A percentile compares a stretch with the other conserved stretches of the same genome.
Evolutionary conservation across 2,888 invertebrate species (phyloP).

Genomic region (Laothoe populi): DNA sequence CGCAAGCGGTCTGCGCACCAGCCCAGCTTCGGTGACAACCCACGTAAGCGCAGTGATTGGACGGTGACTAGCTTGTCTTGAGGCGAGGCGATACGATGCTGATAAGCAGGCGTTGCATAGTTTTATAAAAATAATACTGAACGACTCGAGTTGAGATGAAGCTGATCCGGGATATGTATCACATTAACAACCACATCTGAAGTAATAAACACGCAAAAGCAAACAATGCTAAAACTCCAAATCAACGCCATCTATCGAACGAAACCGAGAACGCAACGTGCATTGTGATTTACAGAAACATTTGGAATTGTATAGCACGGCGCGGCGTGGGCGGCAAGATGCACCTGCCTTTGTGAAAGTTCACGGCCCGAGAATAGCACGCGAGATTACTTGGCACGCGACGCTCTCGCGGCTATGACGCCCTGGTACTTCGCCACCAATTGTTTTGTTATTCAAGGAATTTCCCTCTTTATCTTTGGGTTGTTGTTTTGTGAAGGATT

Average conservation of each 20-base stretch:
- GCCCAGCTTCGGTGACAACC: no score
- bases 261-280: neutral
- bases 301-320: slow-evolving; percentile 17
- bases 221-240: neutral
- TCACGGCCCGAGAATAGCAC: slow-evolving; percentile 43
- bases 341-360: slow-evolving; percentile 42
- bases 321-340: slow-evolving; percentile 24
- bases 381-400: slow-evolving; percentile 41
- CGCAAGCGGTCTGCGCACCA: no score
- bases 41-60: no score
- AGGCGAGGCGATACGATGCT: no score
- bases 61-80: no score
- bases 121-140: no score
- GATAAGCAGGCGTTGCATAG: no score
- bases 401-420: slow-evolving; percentile 23
- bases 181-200: no score
- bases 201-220: neutral
- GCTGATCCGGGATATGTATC: no score
- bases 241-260: slow-evolving; percentile 14
- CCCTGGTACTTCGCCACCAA: slow-evolving; percentile 26
- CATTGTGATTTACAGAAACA: slow-evolving; percentile 13
- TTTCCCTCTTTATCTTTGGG: neutral
- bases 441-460: slow-evolving; percentile 11
- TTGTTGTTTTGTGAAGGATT: no score
- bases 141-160: no score